phyloP scores from a whole-genome alignment of 2,888 invertebrate species.

The Nebria brevicollis region DNA sequence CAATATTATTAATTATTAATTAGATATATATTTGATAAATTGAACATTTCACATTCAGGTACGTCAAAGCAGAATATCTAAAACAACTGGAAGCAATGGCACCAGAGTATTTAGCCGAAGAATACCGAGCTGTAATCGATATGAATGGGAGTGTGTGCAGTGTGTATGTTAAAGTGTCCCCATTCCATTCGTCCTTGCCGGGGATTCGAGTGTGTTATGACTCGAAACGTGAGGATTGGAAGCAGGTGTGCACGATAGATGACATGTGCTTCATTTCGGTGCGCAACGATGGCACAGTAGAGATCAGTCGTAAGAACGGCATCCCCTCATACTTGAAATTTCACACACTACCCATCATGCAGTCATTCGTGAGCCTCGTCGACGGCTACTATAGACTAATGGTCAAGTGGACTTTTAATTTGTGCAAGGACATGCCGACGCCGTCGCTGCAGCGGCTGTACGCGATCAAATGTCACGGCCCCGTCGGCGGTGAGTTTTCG shows the following conservation, averaged over 20 bases:
- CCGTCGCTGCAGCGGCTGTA: conserved; percentile 80
- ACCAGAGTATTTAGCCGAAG: conserved; percentile 83
- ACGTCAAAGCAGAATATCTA: conserved; percentile 83
- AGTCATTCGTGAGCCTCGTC: conserved; percentile 83
- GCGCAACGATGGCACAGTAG: conserved; percentile 75
- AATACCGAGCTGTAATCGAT: conserved; percentile 75
- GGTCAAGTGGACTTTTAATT: conserved; percentile 90
- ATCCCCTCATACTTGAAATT: conserved; percentile 81
- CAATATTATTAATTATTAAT: no score
- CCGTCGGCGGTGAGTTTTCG: conserved; percentile 87
- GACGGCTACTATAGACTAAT: conserved; percentile 89
- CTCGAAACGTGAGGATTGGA: conserved; percentile 73
- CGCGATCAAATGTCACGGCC: conserved; percentile 86
- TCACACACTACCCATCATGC: conserved; percentile 71
- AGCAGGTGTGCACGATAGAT: conserved; percentile 80
- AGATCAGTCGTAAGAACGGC: conserved; percentile 81
- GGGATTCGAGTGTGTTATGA: conserved; percentile 75
- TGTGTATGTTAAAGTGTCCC: conserved; percentile 71
- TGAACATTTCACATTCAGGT: conserved; percentile 60
- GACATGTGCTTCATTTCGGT: conserved; percentile 86
- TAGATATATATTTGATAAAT: conserved; percentile 26
- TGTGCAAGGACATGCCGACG: conserved; percentile 83
- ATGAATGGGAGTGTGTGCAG: conserved; percentile 76
- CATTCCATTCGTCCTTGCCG: conserved; percentile 72
- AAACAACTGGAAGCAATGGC: conserved; percentile 82